Conservation (phyloP, 2,797 vertebrate species). For the Melanotaenia trifasciata region DNA sequence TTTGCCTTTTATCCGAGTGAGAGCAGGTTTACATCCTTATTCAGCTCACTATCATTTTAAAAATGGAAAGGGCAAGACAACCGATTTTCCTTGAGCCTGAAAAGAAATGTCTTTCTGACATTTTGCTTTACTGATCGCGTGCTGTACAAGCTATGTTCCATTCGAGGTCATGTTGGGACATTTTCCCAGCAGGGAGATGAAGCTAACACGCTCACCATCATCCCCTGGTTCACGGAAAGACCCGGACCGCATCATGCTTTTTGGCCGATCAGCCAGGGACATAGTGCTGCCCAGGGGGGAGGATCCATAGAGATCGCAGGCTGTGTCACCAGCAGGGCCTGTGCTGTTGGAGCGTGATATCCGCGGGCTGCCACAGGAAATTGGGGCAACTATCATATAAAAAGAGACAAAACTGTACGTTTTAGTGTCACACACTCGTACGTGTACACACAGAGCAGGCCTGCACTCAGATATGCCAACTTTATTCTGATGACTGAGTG, state of each 20-base stretch:
- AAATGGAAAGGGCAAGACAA: conserved; percentile 1
- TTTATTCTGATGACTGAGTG: conserved; percentile 63
- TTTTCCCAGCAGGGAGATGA: conserved; percentile 17
- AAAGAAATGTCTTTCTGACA: conserved; percentile 23
- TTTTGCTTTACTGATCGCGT: conserved; percentile 26
- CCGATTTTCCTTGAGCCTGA: not conserved
- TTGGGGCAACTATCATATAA: conserved; percentile 84
- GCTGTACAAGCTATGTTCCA: conserved; percentile 34
- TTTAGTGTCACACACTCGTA: conserved; percentile 4
- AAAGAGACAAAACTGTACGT: conserved; percentile 22
- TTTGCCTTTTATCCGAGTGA: conserved; percentile 7
- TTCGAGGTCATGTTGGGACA: conserved; percentile 16
- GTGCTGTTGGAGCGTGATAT: conserved; percentile 99
- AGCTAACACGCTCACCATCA: conserved; percentile 86
- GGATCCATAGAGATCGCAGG: conserved; percentile 93
- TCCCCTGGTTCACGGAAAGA: conserved; percentile 96
- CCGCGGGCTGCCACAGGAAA: conserved; percentile 86
- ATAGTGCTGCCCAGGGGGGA: conserved; percentile 94
- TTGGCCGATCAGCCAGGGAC: conserved; percentile 94
- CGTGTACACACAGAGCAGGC: conserved; percentile 7
- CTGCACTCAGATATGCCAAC: conserved; percentile 13
- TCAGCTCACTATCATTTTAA: conserved; percentile 24
- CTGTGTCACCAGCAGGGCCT: conserved; percentile 89
- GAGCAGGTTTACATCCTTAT: not conserved
- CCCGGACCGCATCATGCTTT: conserved; percentile 96